Percentiles rank a stretch among this genome's conserved stretches.
Evolutionary conservation across 92 coral and sea anemone genomes (phyloP).

Genomic region (Porites divaricata): DNA sequence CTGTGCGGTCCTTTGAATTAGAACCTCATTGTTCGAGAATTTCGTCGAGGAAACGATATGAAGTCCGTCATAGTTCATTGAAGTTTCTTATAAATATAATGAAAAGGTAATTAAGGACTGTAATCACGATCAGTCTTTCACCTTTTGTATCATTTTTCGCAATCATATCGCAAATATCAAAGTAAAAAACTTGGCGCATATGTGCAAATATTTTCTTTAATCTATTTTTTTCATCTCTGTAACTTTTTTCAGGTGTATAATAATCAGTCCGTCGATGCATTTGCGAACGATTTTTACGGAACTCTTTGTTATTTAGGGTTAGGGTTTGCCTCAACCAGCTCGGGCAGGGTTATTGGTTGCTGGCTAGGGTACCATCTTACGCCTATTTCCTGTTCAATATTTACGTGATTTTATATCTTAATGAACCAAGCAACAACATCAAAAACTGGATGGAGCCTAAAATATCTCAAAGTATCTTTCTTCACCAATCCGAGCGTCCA

Average conservation of each 20-base stretch:
- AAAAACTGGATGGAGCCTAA: not conserved
- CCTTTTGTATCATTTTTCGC: slow-evolving; percentile 2
- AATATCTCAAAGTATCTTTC: not conserved
- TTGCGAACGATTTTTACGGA: not conserved
- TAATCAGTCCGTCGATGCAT: not conserved
- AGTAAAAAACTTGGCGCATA: not conserved
- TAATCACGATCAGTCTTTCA: not conserved
- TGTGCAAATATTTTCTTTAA: not conserved
- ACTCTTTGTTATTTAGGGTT: not conserved
- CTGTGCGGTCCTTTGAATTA: not conserved
- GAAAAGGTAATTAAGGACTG: not conserved
- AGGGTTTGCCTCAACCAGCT: not conserved
- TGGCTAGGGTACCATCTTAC: too few species aligned
- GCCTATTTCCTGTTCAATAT: slow-evolving; percentile 1
- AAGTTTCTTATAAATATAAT: not conserved
- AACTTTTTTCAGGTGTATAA: slow-evolving; percentile 4
- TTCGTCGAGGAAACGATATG: not conserved
- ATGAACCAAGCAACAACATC: not conserved
- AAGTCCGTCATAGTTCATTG: not conserved
- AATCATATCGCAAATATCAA: not conserved
- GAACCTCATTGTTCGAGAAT: not conserved
- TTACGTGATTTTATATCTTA: not conserved
- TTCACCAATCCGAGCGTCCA: too few species aligned
- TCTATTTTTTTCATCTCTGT: not conserved
- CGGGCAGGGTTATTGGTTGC: too few species aligned